Percentiles rank a stretch among this genome's conserved stretches.
Evolutionary conservation across 2,113 vertebrate species (phyloP).

Genomic region (Donacobius atricapilla): DNA sequence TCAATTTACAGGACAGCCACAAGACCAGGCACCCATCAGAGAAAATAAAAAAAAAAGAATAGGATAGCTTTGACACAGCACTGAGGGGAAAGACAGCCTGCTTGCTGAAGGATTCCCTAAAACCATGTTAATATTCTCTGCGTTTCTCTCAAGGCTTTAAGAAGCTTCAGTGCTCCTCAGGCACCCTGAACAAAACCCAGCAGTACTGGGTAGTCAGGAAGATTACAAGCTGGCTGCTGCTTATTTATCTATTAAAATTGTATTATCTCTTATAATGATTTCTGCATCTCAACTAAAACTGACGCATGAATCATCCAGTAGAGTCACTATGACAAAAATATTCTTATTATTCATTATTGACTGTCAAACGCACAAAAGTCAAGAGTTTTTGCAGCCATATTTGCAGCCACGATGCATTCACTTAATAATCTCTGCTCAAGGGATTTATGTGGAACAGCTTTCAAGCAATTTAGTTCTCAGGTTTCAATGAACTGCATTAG

Average conservation of each 20-base stretch:
- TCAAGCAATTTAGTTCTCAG: not conserved
- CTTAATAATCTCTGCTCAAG: not conserved
- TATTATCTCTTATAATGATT: not conserved
- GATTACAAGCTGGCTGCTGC: not conserved
- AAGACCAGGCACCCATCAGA: not conserved
- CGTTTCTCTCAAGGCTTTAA: not conserved
- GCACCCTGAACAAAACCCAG: not conserved
- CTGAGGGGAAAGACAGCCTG: not conserved
- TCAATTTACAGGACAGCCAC: not conserved
- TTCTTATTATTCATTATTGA: not conserved
- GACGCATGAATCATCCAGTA: not conserved
- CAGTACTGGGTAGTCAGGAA: not conserved
- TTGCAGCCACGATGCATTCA: not conserved
- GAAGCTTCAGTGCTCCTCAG: not conserved
- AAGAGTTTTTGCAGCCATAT: not conserved
- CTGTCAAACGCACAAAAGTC: not conserved
- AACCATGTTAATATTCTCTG: not conserved
- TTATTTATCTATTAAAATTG: not conserved
- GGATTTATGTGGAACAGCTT: not conserved
- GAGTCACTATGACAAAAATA: not conserved
- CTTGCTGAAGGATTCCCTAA: not conserved
- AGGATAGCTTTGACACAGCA: not conserved
- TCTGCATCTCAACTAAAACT: not conserved
- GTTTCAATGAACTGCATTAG: not conserved
- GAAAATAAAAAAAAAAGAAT: not conserved